phyloP scores from a whole-genome alignment of 1,140 invertebrate genomes.

The Drosophila varians region DNA sequence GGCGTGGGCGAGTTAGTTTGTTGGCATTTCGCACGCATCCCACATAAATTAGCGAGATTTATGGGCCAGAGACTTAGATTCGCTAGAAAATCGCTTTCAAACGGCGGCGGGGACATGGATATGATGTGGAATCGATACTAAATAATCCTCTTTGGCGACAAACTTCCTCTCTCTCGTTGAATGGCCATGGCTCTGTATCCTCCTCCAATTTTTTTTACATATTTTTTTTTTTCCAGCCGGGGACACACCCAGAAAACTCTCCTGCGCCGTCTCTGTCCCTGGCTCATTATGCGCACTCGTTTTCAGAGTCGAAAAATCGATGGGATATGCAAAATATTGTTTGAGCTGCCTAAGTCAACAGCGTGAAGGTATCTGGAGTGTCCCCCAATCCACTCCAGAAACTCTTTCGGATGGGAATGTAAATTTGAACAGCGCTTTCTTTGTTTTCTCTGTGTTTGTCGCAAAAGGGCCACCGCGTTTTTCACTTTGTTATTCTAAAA shows the following conservation, averaged over 20 bases:
- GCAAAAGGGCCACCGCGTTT: slow-evolving; percentile 30
- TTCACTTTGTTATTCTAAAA: slow-evolving; percentile 33
- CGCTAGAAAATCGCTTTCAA: slow-evolving; percentile 56
- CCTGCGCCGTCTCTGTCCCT: slow-evolving; percentile 9
- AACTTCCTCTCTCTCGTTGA: slow-evolving; percentile 55
- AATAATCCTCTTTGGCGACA: slow-evolving; percentile 76
- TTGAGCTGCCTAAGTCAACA: slow-evolving; percentile 71
- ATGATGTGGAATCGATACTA: slow-evolving; percentile 78
- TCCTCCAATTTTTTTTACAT: not conserved
- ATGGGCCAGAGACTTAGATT: slow-evolving; percentile 70
- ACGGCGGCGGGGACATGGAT: slow-evolving; percentile 43
- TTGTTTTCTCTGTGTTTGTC: slow-evolving; percentile 43
- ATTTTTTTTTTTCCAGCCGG: not conserved
- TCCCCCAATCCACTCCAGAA: slow-evolving; percentile 34
- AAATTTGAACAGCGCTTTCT: slow-evolving; percentile 62
- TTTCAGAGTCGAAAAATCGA: slow-evolving; percentile 72
- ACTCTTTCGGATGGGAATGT: slow-evolving; percentile 58
- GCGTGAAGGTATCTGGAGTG: slow-evolving; percentile 7
- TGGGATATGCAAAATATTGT: slow-evolving; percentile 77
- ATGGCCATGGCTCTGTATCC: not conserved
- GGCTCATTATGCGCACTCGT: slow-evolving; percentile 75
- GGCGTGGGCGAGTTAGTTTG: slow-evolving; percentile 62
- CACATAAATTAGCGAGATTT: slow-evolving; percentile 76
- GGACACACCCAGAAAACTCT: slow-evolving; percentile 50
- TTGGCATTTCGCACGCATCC: slow-evolving; percentile 78